Percentiles rank a stretch among this genome's conserved stretches.
Evolutionary conservation across 2,113 vertebrate species (phyloP).

Genomic region (Pelusios castaneus): DNA sequence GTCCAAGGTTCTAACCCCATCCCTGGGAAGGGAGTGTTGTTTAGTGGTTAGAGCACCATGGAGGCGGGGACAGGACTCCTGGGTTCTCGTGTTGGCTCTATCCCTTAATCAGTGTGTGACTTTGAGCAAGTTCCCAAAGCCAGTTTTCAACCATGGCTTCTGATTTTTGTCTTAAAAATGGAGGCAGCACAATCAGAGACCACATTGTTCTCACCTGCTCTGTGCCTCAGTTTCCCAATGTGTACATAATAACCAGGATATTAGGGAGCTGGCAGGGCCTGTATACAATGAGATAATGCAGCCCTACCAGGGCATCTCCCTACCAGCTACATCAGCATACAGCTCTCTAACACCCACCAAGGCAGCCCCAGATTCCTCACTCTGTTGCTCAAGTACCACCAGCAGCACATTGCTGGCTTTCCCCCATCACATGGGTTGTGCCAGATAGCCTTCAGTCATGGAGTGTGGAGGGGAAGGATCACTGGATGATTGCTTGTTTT

Average conservation of each 20-base stretch:
- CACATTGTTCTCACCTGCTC: background rate
- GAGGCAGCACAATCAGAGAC: background rate
- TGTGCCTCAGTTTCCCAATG: background rate
- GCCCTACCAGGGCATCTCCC: background rate
- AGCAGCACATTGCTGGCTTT: background rate
- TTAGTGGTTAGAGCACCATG: background rate
- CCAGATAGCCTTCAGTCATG: background rate
- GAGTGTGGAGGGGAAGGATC: background rate
- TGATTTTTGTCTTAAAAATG: background rate
- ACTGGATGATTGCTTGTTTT: too few relatives aligned
- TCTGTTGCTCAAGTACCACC: too few relatives aligned
- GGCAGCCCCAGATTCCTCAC: too few relatives aligned
- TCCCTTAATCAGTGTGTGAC: background rate
- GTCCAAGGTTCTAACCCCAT: background rate
- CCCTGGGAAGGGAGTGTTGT: background rate
- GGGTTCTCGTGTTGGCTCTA: background rate
- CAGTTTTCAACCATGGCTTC: background rate
- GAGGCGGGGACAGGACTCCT: background rate
- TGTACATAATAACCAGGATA: background rate
- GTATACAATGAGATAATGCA: background rate
- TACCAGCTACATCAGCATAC: too few relatives aligned
- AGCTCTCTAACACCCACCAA: too few relatives aligned
- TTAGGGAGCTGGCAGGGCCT: background rate
- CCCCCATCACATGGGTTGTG: background rate
- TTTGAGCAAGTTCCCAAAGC: background rate